Evolutionary conservation across 1,140 invertebrate genomes (phyloP).

Genomic region (Kradibia gibbosae): DNA sequence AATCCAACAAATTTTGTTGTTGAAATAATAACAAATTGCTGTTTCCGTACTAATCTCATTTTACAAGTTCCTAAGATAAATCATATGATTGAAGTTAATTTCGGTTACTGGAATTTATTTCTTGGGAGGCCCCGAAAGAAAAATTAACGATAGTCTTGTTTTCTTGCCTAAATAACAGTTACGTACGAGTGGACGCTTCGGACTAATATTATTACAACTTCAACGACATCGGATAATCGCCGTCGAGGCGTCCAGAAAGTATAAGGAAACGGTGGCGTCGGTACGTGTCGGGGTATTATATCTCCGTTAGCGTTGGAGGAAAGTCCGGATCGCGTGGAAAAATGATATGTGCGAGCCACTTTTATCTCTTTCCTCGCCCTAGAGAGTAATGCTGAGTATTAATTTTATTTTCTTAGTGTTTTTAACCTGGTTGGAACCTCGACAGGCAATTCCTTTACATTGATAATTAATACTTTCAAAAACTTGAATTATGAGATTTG

Average conservation of each 20-base stretch:
- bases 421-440: too few relatives aligned
- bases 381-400: neutral
- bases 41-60: too few relatives aligned
- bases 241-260: neutral
- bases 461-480: too few relatives aligned
- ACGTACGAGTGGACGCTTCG: neutral
- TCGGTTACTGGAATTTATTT: neutral
- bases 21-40: too few relatives aligned
- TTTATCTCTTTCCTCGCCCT: slow-evolving; percentile 49
- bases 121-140: neutral
- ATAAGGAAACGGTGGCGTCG: neutral
- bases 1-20: too few relatives aligned
- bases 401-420: too few relatives aligned
- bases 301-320: slow-evolving; percentile 29
- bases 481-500: too few relatives aligned
- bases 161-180: neutral
- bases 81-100: neutral
- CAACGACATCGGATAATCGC: neutral
- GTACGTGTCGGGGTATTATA: neutral
- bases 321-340: slow-evolving; percentile 54
- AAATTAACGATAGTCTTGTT: neutral
- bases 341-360: slow-evolving; percentile 54
- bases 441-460: too few relatives aligned
- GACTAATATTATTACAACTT: slow-evolving; percentile 10
- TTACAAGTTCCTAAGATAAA: neutral